These are phyloP conservation scores for Diceros bicornis DNA, from an alignment of 2,797 vertebrate species.

Conservation along the genomic window DNA sequence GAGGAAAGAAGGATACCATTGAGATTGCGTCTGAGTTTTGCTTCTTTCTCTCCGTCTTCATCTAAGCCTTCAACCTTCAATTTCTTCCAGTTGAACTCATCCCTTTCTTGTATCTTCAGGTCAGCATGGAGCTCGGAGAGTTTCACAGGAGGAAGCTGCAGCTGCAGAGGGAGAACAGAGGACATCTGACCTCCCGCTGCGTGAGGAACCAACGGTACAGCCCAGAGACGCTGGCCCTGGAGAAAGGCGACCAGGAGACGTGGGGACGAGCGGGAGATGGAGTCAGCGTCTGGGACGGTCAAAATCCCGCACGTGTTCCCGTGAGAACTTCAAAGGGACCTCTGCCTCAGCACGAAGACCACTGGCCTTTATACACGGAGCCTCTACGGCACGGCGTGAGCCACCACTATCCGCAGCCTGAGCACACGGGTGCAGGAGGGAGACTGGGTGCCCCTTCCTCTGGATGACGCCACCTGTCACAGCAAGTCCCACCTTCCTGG, in stretches of 20 bases:
- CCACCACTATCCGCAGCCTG: rapidly evolving
- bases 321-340: rapidly evolving
- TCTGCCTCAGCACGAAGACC: rapidly evolving
- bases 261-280: neutral
- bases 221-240: rapidly evolving
- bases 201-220: rapidly evolving
- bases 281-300: neutral
- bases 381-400: neutral
- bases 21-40: slow-evolving; percentile 93
- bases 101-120: slow-evolving; percentile 97
- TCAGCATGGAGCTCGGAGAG: slow-evolving; percentile 97
- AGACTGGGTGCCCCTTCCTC: neutral
- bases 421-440: neutral
- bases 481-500: rapidly evolving
- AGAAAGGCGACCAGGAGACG: neutral
- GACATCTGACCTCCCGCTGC: rapidly evolving
- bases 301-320: rapidly evolving
- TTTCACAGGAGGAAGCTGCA: slow-evolving; percentile 93
- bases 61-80: slow-evolving; percentile 95
- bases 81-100: slow-evolving; percentile 98
- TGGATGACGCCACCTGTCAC: neutral
- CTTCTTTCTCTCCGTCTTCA: slow-evolving; percentile 95
- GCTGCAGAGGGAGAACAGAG: slow-evolving; percentile 87
- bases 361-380: rapidly evolving
- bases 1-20: slow-evolving; percentile 88